phyloP scores from a whole-genome alignment of 2,797 vertebrate species.

The Spinus pinus region DNA sequence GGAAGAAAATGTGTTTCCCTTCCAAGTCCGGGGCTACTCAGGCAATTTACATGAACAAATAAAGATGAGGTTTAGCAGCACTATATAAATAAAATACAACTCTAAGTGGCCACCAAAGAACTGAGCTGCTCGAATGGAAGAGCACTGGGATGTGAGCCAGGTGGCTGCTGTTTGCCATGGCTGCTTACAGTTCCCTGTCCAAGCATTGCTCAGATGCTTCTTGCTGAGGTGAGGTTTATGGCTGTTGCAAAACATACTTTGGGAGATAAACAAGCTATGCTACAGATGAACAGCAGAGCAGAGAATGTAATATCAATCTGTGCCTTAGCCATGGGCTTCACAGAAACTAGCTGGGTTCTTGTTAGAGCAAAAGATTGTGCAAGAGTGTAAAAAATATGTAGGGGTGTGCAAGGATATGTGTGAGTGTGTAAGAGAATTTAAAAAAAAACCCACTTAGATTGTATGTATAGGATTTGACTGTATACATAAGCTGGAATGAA shows the following conservation, averaged over 20 bases:
- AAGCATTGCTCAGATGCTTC: not conserved
- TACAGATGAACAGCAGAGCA: not conserved
- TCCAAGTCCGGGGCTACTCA: conserved; percentile 49
- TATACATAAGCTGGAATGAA: not conserved
- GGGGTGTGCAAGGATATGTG: not conserved
- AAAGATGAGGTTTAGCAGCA: conserved; percentile 63
- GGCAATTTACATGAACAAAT: conserved; percentile 67
- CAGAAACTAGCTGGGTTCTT: not conserved
- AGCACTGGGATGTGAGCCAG: not conserved
- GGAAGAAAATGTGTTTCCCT: conserved; percentile 53
- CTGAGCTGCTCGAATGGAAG: not conserved
- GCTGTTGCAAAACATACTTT: not conserved
- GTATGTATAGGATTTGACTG: not conserved
- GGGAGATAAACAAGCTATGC: conserved; percentile 14
- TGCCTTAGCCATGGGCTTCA: not conserved
- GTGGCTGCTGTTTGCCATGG: conserved; percentile 60
- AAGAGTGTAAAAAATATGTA: not conserved
- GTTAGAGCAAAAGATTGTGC: not conserved
- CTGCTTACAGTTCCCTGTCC: not conserved
- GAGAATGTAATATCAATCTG: not conserved
- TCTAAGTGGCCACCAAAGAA: conserved; percentile 64
- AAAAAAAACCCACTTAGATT: not conserved
- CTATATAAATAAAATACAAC: conserved; percentile 58
- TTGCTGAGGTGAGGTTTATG: conserved; percentile 27
- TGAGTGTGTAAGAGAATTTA: not conserved